Evolutionary conservation across 2,113 vertebrate genomes (phyloP).

Genomic region (Climacteris rufus): DNA sequence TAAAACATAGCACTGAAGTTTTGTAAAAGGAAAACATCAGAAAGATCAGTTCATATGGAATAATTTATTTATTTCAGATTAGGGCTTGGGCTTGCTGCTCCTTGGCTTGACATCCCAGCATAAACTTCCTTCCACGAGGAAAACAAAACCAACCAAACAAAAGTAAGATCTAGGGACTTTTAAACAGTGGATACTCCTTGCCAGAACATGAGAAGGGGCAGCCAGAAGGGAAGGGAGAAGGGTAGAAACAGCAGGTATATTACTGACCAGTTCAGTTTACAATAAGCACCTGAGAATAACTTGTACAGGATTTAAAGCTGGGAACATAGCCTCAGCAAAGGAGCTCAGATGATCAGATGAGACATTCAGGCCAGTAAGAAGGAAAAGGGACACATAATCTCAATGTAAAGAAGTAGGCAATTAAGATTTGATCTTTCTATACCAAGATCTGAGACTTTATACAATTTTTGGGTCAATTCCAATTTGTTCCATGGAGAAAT

Average conservation of each 20-base stretch:
- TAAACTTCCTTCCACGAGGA: background rate
- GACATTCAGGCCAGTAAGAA: background rate
- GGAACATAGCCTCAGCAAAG: background rate
- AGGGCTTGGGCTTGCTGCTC: background rate
- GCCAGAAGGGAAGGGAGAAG: background rate
- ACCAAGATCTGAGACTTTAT: background rate
- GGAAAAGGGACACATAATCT: background rate
- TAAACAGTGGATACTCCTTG: background rate
- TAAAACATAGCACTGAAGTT: background rate
- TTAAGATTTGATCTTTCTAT: background rate
- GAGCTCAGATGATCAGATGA: background rate
- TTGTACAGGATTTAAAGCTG: background rate
- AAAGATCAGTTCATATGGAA: background rate
- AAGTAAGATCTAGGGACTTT: background rate
- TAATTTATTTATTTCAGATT: background rate
- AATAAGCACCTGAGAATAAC: background rate
- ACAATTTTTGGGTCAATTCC: background rate
- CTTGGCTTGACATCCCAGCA: background rate
- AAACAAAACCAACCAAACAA: background rate
- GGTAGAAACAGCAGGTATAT: background rate
- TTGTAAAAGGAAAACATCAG: background rate
- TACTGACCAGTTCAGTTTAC: background rate
- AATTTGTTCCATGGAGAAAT: background rate
- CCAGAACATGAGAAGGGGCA: background rate
- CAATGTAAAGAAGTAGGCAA: background rate